Evolutionary conservation across 2,888 invertebrate species (phyloP), one percentile per base, ranked within the genome.

Genomic region (Protonemura montana): DNA sequence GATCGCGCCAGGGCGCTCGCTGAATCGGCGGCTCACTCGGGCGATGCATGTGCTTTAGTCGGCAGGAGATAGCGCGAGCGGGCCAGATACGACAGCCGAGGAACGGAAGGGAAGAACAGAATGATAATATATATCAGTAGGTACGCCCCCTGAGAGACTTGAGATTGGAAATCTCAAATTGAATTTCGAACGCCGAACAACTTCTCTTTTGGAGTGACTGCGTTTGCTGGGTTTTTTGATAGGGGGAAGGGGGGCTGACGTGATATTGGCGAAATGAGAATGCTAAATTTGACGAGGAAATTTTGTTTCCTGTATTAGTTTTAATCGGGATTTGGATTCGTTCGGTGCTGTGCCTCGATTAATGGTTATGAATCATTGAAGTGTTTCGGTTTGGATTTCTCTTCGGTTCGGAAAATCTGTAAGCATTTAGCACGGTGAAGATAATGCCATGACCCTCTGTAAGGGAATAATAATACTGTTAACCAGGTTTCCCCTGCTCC

Each of bases 161-260:
- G 86, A 86, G 86, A 86, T 85, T 86, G 86, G 85, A 86, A 85
- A 86, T 86, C 81, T 85, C 86, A 86, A 86, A 86, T 86, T 86
- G 85, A 86, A 86, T 86, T 86, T 85, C 78, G 86, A 84, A 85
- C 76, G 84, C 41, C 25, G 86, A 76, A 77, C 85, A 80, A 81
- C 78, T 78, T 35, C 41, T 10, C n/a, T 35, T 29, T 16, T 28
- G 81, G n/a, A 28, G 76, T 6, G 59, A 81, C 26, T n/a, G 81
- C 13, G 76, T 0, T 1, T 16, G 29, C 0, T n/a, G 76, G 35
- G 77, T 76, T 29, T n/a, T 16, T 6, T 59, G 27, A 27, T 3
- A 16, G 27, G n/a, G 3, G 80, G 28, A 16, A 6, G 16, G 80
- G 27, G 27, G 80, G 26, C 6, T 2, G 76, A 5, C 5, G 78